Percentiles rank a stretch among this genome's conserved stretches.
Conservation (phyloP, 2,797 vertebrate species). For the Phataginus tetradactyla region DNA sequence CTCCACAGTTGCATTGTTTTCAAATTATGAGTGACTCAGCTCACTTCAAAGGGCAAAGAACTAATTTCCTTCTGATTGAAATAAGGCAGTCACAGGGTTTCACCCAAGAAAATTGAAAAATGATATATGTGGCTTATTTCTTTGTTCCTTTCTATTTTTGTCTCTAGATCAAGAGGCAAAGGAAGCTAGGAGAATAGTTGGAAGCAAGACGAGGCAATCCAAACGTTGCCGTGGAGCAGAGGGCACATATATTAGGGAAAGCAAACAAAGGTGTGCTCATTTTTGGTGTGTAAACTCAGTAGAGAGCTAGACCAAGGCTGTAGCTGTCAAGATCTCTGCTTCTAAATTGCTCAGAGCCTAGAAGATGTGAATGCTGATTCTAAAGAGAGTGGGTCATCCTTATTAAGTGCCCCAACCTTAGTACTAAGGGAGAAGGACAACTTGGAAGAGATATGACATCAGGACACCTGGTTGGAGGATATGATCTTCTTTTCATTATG, state of each 20-base stretch:
- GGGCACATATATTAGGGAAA: not conserved
- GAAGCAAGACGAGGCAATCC: conserved; percentile 40
- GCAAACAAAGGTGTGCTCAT: conserved; percentile 11
- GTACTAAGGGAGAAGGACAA: not conserved
- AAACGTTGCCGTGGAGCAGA: not conserved
- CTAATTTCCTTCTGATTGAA: conserved; percentile 70
- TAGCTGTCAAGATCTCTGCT: not conserved
- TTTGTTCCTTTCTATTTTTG: conserved; percentile 49
- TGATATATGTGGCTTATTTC: conserved; percentile 62
- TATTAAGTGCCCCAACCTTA: not conserved
- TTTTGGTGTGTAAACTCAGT: not conserved
- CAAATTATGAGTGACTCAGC: conserved; percentile 63
- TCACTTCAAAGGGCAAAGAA: conserved; percentile 61
- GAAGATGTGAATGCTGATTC: not conserved
- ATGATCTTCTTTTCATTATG: not conserved
- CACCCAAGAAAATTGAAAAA: conserved; percentile 67
- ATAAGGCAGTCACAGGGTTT: conserved; percentile 61
- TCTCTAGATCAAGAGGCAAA: conserved; percentile 53
- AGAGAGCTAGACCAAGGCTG: not conserved
- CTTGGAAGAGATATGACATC: not conserved
- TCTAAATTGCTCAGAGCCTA: conserved; percentile 10
- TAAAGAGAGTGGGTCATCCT: not conserved
- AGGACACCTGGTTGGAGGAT: not conserved
- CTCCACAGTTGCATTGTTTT: conserved; percentile 56
- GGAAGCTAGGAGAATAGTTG: conserved; percentile 22